Evolutionary conservation across 53 echinoderm and acorn worm species (phyloP), one percentile per base, ranked within the genome.

Genomic region (Zoroaster sp.): DNA sequence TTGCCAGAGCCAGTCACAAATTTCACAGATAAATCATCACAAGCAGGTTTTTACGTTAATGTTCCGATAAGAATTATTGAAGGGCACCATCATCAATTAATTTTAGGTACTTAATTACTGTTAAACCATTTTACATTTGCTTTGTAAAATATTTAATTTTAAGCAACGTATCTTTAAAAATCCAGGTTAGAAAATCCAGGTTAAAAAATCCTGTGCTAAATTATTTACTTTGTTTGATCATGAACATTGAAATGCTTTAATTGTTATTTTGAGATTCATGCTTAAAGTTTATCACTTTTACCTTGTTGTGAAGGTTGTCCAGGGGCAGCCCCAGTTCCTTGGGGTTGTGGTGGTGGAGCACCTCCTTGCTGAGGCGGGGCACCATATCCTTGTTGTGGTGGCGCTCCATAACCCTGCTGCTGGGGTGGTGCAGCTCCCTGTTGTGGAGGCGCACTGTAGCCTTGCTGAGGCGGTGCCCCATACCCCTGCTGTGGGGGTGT

Each of bases 381-480:
- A 23, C 74, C 9, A 18, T 9, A 21, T 28, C 73, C 74, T 38
- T 72, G 87, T 25, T 47, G 74, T 74, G 46, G 87, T 12, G 47
- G 87, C 10, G 87, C 38, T 36, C 39, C 39, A 9, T n/a, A 28
- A 2, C 34, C 25, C 15, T 46, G 44, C 75, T 36, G 72, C 25
- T 14, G 47, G n/a, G 87, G 87, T 32, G 35, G 31, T 4, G 28
- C 52, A 11, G 69, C 31, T 6, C 51, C 70, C 66, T 80, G 82
- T 45, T 88, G 88, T 59, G 46, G 87, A 8, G 70, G 70, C 35
- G 67, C 53, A 20, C 40, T 66, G 14, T 59, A 28, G 4, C 67
- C 66, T 23, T 74, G 87, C n/a, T 31, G 77, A 0, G 88, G 86
- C 3, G 80, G 80, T 49, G 30, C 25, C 34, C 54, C n/a, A n/a